Base-by-base conservation (phyloP, 2,888 invertebrate genomes). In the Rapana venosa region DNA sequence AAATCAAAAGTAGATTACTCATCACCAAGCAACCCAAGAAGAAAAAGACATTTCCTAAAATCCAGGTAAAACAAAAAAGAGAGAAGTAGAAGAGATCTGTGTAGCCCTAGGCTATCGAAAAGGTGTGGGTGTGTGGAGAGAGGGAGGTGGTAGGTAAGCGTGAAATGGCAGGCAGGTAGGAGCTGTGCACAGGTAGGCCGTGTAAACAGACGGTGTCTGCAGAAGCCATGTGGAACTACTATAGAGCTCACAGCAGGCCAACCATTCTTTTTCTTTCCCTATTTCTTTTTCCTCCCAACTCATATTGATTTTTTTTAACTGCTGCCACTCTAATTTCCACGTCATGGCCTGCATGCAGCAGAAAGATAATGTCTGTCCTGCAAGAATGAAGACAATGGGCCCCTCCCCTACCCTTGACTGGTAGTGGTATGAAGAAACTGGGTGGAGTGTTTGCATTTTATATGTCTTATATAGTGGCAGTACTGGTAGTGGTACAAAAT, bases 131-230 rank as follows among this genome's bases (percentile, higher is more conserved):
- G 47, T 8, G 47, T 47, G 47, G 47, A 47, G 47, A 47, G 47
- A 8, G 47, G 47, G 47, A 47, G 47, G 47, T 47, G 47, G 47
- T 8, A 47, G 47, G 47, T 47, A 74, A 26, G 74, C 74, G 30
- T 30, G 26, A 77, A 35, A 35, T 79, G 79, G 32, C 79, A 79
- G 79, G 26, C 66, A 66, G n/a, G 30, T n/a, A 30, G 32, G 20
- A 13, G 20, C 83, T 47, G 83, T 20, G 35, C 47, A 47, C 77
- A 77, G 83, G 83, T 47, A 81, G 81, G 47, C 83, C 20, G n/a
- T 83, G 83, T 83, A 83, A 83, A 83, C 83, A 83, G 20, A 83
- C 35, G 47, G 83, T 47, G 32, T 20, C 83, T 22, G 83, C 79
- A 79, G 17, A 32, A 83, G 47, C 35, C 56, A 20, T 32, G 36